A percentile compares a stretch with the other conserved stretches of the same genome.
phyloP scores from a whole-genome alignment of 2,113 vertebrate species.

The Macquaria australasica region DNA sequence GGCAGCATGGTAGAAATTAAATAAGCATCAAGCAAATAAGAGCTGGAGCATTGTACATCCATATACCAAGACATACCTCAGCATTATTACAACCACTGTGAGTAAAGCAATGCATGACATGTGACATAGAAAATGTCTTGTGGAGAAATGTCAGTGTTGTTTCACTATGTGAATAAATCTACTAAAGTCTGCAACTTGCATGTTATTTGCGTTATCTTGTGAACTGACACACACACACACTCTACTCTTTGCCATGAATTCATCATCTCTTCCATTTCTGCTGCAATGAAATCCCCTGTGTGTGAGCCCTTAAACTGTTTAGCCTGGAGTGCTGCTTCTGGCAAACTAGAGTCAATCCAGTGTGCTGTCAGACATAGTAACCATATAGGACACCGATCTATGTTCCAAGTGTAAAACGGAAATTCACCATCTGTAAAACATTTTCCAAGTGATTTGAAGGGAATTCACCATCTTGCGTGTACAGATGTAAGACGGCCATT shows the following conservation, averaged over 20 bases:
- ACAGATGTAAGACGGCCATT: neutral
- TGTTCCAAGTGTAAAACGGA: neutral
- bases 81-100: neutral
- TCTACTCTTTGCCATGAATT: neutral
- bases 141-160: neutral
- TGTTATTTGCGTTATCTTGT: neutral
- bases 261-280: neutral
- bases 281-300: neutral
- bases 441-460: neutral
- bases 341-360: constrained; percentile 5
- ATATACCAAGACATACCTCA: neutral
- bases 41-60: neutral
- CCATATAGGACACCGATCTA: neutral
- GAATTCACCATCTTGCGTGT: neutral
- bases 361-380: constrained; percentile 5
- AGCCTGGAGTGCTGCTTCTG: constrained; percentile 20
- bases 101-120: neutral
- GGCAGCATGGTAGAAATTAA: neutral
- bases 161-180: neutral
- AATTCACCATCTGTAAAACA: too few relatives aligned
- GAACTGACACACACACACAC: neutral
- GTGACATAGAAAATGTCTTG: too few relatives aligned
- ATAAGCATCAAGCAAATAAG: neutral
- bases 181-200: neutral
- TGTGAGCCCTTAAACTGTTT: neutral